Evolutionary conservation across 1,140 invertebrate genomes (phyloP).

Genomic region (Bombus pyrosoma): DNA sequence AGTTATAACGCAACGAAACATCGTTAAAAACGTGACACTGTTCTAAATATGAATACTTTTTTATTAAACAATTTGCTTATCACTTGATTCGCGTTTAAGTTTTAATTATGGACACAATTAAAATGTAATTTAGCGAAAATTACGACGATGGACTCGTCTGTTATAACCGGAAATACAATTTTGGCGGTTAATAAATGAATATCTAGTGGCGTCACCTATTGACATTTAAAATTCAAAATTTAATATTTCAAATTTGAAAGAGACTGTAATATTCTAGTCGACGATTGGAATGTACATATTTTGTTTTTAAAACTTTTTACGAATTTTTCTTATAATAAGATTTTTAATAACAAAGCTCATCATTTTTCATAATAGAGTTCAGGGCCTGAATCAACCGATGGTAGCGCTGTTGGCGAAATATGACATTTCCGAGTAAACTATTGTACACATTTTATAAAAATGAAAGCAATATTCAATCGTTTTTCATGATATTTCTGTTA

Average conservation of each 20-base stretch:
- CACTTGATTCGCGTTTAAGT: not conserved
- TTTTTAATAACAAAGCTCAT: not conserved
- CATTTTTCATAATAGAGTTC: not conserved
- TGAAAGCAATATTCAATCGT: not conserved
- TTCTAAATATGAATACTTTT: not conserved
- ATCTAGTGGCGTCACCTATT: not conserved
- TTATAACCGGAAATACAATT: not conserved
- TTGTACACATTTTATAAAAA: not conserved
- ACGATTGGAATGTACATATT: not conserved
- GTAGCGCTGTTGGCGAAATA: not conserved
- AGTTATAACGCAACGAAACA: not conserved
- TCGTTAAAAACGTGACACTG: not conserved
- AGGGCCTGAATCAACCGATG: not conserved
- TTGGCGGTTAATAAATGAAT: not conserved
- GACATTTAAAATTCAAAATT: not conserved
- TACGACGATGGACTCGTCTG: not conserved
- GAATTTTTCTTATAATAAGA: not conserved
- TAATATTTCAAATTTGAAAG: not conserved
- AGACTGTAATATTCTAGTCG: not conserved
- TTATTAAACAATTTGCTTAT: not conserved
- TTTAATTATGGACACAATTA: not conserved
- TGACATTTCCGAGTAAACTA: not conserved
- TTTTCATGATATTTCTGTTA: not conserved
- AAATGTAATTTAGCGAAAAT: not conserved
- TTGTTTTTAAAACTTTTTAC: not conserved